These are phyloP conservation scores for Itoplectis maculator DNA, from an alignment of 2,888 invertebrate genomes.

Conservation along the genomic window DNA sequence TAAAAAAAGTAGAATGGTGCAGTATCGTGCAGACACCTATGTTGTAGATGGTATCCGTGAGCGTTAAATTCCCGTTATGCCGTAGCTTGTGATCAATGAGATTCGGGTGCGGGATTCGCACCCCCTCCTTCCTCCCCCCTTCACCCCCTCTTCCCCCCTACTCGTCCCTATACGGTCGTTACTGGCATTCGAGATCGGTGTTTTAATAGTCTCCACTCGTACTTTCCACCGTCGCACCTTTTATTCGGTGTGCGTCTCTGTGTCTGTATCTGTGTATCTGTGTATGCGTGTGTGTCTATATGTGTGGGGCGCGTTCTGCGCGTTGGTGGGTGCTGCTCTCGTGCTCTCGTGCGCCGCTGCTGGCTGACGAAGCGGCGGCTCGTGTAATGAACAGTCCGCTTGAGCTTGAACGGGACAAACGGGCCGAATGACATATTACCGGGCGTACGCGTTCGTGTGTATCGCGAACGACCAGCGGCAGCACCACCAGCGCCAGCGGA, in stretches of 20 bases:
- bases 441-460: constrained; percentile 66
- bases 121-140: not conserved
- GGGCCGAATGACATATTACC: constrained; percentile 70
- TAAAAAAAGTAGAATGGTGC: constrained; percentile 19
- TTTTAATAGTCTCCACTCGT: constrained; percentile 65
- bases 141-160: not conserved
- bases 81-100: constrained; percentile 66
- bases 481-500: constrained; percentile 41
- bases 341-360: constrained; percentile 51
- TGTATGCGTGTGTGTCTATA: not conserved
- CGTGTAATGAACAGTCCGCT: constrained; percentile 73
- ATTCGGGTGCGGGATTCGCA: constrained; percentile 59
- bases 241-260: constrained; percentile 52
- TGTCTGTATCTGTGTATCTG: not conserved
- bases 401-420: constrained; percentile 76
- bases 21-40: constrained; percentile 28
- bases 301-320: constrained; percentile 30
- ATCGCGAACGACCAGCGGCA: constrained; percentile 54
- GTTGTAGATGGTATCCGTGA: constrained; percentile 32
- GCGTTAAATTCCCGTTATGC: constrained; percentile 62
- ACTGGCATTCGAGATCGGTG: constrained; percentile 66
- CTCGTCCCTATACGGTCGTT: constrained; percentile 61
- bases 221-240: constrained; percentile 64
- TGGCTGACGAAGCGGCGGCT: constrained; percentile 70
- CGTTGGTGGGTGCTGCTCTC: constrained; percentile 42